Conservation (phyloP, 2,888 invertebrate genomes). For the Leptothorax acervorum region DNA sequence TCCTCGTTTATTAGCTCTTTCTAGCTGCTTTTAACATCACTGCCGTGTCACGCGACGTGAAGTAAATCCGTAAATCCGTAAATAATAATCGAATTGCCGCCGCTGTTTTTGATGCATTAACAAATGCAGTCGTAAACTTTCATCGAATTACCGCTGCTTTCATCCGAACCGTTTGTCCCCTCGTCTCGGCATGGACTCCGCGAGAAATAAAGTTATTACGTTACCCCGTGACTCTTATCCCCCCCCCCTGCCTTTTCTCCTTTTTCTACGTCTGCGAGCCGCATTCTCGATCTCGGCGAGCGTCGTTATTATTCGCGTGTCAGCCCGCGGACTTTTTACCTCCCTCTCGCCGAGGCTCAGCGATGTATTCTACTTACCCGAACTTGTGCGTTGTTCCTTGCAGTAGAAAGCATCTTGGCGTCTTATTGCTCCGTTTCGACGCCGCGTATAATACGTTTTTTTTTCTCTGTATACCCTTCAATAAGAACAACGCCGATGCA, state of each 20-base stretch:
- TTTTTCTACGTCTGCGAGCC: slow-evolving; percentile 27
- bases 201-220: slow-evolving; percentile 48
- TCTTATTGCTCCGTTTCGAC: slow-evolving; percentile 43
- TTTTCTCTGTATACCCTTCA: slow-evolving; percentile 15
- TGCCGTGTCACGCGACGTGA: slow-evolving; percentile 10
- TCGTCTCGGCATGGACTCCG: background rate
- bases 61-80: slow-evolving; percentile 23
- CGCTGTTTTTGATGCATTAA: slow-evolving; percentile 17
- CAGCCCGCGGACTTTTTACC: slow-evolving; percentile 30
- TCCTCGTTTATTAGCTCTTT: slow-evolving; percentile 19
- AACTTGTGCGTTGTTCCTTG: slow-evolving; percentile 11
- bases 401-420: slow-evolving; percentile 34
- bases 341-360: slow-evolving; percentile 4
- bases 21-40: background rate
- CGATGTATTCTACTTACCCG: slow-evolving; percentile 39
- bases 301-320: slow-evolving; percentile 45
- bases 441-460: background rate
- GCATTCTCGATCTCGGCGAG: slow-evolving; percentile 38
- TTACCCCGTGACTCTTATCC: slow-evolving; percentile 3
- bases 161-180: background rate
- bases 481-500: slow-evolving; percentile 44
- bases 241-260: background rate
- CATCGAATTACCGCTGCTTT: slow-evolving; percentile 7
- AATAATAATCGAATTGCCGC: slow-evolving; percentile 29
- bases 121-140: slow-evolving; percentile 5